A percentile compares a stretch with the other conserved stretches of the same genome.
Evolutionary conservation across 1,140 invertebrate genomes (phyloP).

Genomic region (Apocrypta bakeri): DNA sequence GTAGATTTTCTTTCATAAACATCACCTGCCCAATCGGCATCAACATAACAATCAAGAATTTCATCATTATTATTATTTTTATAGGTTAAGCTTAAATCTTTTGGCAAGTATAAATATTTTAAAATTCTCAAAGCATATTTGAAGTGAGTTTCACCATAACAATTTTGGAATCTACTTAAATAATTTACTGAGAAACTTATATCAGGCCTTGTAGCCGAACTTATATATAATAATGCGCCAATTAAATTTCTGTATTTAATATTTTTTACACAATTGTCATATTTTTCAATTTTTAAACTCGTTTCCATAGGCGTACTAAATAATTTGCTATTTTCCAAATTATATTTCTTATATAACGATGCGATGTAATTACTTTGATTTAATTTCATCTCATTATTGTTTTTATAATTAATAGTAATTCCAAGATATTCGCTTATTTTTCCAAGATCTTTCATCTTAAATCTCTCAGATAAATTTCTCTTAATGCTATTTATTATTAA

Average conservation of each 20-base stretch:
- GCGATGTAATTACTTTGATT: not conserved
- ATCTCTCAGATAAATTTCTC: not conserved
- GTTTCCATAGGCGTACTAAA: not conserved
- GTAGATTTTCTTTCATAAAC: not conserved
- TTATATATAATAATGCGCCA: constrained; percentile 70
- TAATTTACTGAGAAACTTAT: constrained; percentile 58
- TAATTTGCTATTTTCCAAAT: not conserved
- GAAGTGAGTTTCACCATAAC: constrained; percentile 15
- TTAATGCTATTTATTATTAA: not conserved
- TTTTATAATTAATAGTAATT: not conserved
- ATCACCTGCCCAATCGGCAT: not conserved
- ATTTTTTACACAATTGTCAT: too few relatives aligned
- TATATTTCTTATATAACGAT: not conserved
- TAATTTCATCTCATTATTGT: not conserved
- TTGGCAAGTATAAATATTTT: constrained; percentile 39
- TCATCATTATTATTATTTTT: not conserved
- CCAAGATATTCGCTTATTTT: not conserved
- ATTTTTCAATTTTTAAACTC: constrained; percentile 7
- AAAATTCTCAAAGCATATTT: constrained; percentile 43
- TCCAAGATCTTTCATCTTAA: constrained; percentile 11
- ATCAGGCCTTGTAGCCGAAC: constrained; percentile 68
- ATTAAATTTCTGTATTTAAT: too few relatives aligned
- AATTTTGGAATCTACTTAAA: constrained; percentile 66
- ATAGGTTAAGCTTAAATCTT: constrained; percentile 37
- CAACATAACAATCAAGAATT: not conserved